A percentile compares a stretch with the other conserved stretches of the same genome.
Evolutionary conservation across 2,113 vertebrate genomes (phyloP).

Genomic region (Periophthalmodon schlosseri): DNA sequence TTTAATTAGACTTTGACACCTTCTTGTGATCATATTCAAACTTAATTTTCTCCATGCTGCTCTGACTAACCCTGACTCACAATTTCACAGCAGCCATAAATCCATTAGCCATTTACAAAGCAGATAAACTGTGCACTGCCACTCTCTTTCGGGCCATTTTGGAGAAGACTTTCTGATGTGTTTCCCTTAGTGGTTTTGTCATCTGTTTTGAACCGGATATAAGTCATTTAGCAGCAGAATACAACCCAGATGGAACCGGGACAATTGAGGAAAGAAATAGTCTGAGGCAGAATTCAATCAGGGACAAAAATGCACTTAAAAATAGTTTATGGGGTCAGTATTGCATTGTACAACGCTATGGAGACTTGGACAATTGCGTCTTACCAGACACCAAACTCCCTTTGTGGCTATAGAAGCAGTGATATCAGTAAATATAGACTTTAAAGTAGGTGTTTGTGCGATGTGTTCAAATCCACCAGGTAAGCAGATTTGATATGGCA

Average conservation of each 20-base stretch:
- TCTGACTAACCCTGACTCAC: constrained; percentile 44
- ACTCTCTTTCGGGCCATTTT: constrained; percentile 15
- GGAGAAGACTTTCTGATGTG: constrained; percentile 10
- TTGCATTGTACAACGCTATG: neutral
- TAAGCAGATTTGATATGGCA: constrained; percentile 36
- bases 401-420: neutral
- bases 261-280: constrained; percentile 1
- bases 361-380: constrained; percentile 10
- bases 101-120: constrained; percentile 27
- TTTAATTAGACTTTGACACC: constrained; percentile 11
- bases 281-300: neutral
- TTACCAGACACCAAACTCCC: constrained; percentile 13
- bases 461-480: constrained; percentile 34
- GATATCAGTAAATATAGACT: neutral
- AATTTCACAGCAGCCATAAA: constrained; percentile 12
- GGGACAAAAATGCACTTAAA: neutral
- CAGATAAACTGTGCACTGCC: neutral
- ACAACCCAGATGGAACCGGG: neutral
- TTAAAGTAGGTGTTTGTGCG: constrained; percentile 13
- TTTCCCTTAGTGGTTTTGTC: constrained; percentile 1
- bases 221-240: constrained; percentile 19
- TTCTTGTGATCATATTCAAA: constrained; percentile 9
- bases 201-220: constrained; percentile 30
- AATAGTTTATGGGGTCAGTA: constrained; percentile 8
- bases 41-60: neutral